Evolutionary conservation across 2,113 vertebrate genomes (phyloP), one percentile per base, ranked within the genome.

Genomic region (Nycticebus coucang): DNA sequence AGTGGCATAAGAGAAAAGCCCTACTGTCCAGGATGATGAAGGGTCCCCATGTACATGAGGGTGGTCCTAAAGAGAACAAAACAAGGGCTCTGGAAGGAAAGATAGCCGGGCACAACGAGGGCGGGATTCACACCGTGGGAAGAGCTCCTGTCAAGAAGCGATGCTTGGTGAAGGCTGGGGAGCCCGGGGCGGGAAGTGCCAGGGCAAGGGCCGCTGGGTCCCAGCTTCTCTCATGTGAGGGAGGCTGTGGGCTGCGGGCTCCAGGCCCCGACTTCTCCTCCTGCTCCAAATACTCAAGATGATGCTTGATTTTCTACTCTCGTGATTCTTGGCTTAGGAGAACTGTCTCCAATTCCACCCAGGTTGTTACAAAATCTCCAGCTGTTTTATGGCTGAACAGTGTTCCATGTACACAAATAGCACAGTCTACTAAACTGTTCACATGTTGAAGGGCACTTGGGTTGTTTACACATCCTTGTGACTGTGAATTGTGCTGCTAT

Each of bases 21-120:
- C 68, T 18, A 19, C n/a, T 71, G 19, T 3, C 68, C 13, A 0
- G 30, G 30, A 33, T 68, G 66, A 68, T 33, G 33, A 18, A 18
- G 30, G 30, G 18, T 30, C 15, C 30, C 2, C 33, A 60, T 7
- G 3, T 9, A 21, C n/a, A 0, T 3, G 68, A 18, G 1, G n/a
- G 35, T 71, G 10, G 2, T 71, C 8, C 8, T 19, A 35, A 7
- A 11, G 64, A 66, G 64, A 66, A 30, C 64, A 45, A 45, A 60
- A 8, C 19, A 21, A 60, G 19, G 19, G 8, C 4, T 71, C 18
- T n/a, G 19, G 68, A 35, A 71, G 19, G 18, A 71, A 71, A 4
- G 68, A 8, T 50, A 50, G 45, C 1, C 8, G 8, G 45, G 8
- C 45, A 50, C 45, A 7, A 45, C 45, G 8, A 50, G 45, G 45